phyloP scores from a whole-genome alignment of 2,797 vertebrate genomes.

The Hippoglossus hippoglossus region DNA sequence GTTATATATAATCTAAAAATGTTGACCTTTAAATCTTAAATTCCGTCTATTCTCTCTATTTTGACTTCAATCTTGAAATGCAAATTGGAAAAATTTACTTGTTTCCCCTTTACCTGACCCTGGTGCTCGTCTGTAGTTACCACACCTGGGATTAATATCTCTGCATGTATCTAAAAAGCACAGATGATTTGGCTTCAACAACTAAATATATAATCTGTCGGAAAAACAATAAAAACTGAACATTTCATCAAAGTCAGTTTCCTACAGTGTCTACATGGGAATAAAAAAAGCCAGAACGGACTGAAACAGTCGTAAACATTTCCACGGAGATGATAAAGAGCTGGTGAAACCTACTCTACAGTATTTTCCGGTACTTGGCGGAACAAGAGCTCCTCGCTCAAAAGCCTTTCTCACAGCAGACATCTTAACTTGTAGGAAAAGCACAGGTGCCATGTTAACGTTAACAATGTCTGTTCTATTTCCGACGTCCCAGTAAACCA shows the following conservation, averaged over 20 bases:
- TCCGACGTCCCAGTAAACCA: background rate
- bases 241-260: background rate
- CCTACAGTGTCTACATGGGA: background rate
- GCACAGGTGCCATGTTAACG: background rate
- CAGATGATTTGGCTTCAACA: background rate
- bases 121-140: too few species aligned
- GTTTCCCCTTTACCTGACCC: too few species aligned
- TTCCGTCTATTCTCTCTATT: too few species aligned
- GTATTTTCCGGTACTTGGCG: background rate
- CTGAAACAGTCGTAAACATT: background rate
- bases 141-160: too few species aligned
- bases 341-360: background rate
- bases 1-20: too few species aligned
- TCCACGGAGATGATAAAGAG: background rate
- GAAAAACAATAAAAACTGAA: background rate
- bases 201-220: background rate
- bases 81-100: too few species aligned
- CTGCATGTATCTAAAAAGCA: background rate
- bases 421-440: background rate
- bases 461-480: background rate
- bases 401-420: background rate
- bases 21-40: too few species aligned
- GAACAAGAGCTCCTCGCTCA: background rate
- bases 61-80: too few species aligned
- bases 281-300: background rate